A percentile compares a stretch with the other conserved stretches of the same genome.
Evolutionary conservation across 2,888 invertebrate genomes (phyloP).

Genomic region (Reticulitermes lucifugus): DNA sequence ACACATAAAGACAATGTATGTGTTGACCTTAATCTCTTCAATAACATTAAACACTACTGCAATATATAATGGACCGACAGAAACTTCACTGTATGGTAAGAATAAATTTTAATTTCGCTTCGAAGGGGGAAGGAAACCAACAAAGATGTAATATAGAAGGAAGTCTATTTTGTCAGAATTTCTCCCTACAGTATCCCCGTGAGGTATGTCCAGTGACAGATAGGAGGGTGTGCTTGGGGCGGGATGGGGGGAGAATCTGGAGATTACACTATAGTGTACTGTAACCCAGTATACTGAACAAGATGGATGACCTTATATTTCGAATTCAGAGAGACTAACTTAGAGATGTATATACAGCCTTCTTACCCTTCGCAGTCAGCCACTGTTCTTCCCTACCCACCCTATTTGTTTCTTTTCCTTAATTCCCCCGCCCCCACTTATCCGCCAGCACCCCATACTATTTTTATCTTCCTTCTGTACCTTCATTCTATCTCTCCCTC

Average conservation of each 20-base stretch:
- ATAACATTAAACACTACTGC: background rate
- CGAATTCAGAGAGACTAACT: slow-evolving; percentile 8
- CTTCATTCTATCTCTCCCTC: slow-evolving; percentile 48
- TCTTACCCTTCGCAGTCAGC: background rate
- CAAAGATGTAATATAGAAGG: slow-evolving; percentile 22
- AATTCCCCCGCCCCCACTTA: slow-evolving; percentile 24
- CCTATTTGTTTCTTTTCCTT: slow-evolving; percentile 35
- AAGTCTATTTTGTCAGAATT: slow-evolving; percentile 10
- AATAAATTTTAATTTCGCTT: slow-evolving; percentile 15
- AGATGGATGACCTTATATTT: slow-evolving; percentile 28
- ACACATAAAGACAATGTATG: background rate
- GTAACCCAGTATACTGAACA: slow-evolving; percentile 21
- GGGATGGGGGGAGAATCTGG: background rate
- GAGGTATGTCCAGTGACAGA: slow-evolving; percentile 28
- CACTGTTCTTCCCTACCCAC: background rate
- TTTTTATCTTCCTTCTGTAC: slow-evolving; percentile 38
- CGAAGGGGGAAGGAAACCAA: background rate
- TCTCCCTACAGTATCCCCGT: background rate
- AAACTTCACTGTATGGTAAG: background rate
- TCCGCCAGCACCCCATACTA: slow-evolving; percentile 6
- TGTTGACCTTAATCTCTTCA: background rate
- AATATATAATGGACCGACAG: background rate
- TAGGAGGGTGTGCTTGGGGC: background rate
- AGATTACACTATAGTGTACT: background rate
- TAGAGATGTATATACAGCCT: slow-evolving; percentile 5